These are phyloP conservation scores for Tenthredo livida DNA, from an alignment of 2,888 invertebrate genomes.

Conservation along the genomic window DNA sequence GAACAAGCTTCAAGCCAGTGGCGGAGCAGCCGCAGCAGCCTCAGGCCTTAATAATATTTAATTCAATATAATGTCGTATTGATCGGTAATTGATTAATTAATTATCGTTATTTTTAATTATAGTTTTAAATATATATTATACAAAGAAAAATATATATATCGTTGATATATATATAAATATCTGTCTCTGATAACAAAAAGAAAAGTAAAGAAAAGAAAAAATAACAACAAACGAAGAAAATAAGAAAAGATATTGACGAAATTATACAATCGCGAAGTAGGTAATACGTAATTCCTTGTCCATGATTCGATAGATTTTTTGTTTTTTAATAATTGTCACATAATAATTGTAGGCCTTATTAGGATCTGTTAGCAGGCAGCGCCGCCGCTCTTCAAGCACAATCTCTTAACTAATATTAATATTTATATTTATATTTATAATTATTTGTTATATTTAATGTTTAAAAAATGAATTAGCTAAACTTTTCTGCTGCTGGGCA, in stretches of 20 bases:
- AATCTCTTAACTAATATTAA: slow-evolving; percentile 59
- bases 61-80: slow-evolving; percentile 8
- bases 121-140: not conserved
- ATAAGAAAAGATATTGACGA: not conserved
- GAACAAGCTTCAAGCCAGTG: slow-evolving; percentile 53
- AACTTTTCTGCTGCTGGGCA: slow-evolving; percentile 69
- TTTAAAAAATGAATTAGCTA: slow-evolving; percentile 65
- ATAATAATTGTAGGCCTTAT: slow-evolving; percentile 43
- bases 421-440: slow-evolving; percentile 55
- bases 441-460: slow-evolving; percentile 55
- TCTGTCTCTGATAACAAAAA: not conserved
- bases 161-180: slow-evolving; percentile 6
- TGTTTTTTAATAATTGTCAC: not conserved
- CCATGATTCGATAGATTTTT: slow-evolving; percentile 32
- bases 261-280: not conserved
- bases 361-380: slow-evolving; percentile 48
- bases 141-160: slow-evolving; percentile 24
- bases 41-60: slow-evolving; percentile 46
- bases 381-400: slow-evolving; percentile 59
- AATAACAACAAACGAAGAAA: not conserved
- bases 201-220: not conserved
- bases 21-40: slow-evolving; percentile 52
- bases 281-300: slow-evolving; percentile 21
- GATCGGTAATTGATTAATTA: not conserved
- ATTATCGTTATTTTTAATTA: not conserved